Evolutionary conservation across 2,888 invertebrate species (phyloP), one percentile per base, ranked within the genome.

Genomic region (Reticulitermes lucifugus): DNA sequence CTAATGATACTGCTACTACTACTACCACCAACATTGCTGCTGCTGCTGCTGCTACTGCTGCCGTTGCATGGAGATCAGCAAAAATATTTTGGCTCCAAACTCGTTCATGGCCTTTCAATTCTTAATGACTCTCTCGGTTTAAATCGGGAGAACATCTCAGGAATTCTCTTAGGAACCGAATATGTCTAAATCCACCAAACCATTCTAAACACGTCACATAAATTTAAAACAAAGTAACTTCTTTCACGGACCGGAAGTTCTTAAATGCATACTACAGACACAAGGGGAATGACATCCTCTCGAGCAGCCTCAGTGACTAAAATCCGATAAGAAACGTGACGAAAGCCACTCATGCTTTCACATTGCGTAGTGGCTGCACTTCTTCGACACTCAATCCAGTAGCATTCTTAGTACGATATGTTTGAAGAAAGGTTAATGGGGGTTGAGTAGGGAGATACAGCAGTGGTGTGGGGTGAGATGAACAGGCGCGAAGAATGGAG

Each of bases 381-480:
- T 73, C 73, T 73, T 46, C 43, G 4, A n/a, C 77, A 77, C 77
- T 77, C 77, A 77, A 77, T 77, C 51, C 77, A 46, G 77, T 65
- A 65, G 65, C 65, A n/a, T 65, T 25, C 65, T 65, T 25, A 65
- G 25, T 29, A 77, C 46, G 51, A 77, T 46, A 43, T 46, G 77
- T 77, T 77, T 77, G 22, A 77, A 77, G 43, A 77, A 77, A 77
- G 77, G 77, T 77, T 77, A 77, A 77, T 77, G 77, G 77, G 77
- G 77, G 77, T 77, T 77, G 77, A 77, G 46, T 77, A 46, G 77
- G 77, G 77, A 55, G 55, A 65, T 65, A 65, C 65, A 65, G 55
- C 55, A 55, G 14, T 46, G 46, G 46, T 46, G 46, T 46, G 46
- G 46, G 46, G 46, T 46, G 46, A 46, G 46, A 46, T 10, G 65